Evolutionary conservation across 2,888 invertebrate genomes (phyloP), one percentile per base, ranked within the genome.

Genomic region (Dusona sp.): DNA sequence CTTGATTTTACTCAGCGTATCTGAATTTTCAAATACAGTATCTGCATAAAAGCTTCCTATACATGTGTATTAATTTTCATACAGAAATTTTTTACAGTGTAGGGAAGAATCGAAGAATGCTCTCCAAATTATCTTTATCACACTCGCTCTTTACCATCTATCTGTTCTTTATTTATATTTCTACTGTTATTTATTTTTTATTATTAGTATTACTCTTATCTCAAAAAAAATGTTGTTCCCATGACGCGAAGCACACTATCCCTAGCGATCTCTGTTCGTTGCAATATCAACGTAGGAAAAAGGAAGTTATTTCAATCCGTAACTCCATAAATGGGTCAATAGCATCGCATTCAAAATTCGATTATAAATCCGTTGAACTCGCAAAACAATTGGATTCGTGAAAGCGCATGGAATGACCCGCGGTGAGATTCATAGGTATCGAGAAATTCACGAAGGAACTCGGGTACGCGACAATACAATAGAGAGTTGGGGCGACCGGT

Each of bases 381-480:
- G 29, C 16, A 6, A 48, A 48, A 48, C n/a, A 29, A 16, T 29
- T 61, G 61, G 61, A 42, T 36, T 68, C 7, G 6, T 16, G 25
- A 42, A 68, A 22, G 42, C 19, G 29, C 48, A 70, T 70, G 48
- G 29, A 70, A 48, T 48, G 25, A 29, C 19, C 48, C 7, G 3
- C 45, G 25, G 29, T 19, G 3, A 70, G 25, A 70, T 70, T 48
- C 9, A 48, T 70, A 13, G 19, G 19, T 70, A 70, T 70, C 70
- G 57, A 74, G 74, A 74, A 38, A 57, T 36, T 25, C 38, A 16
- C 38, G 42, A 54, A 54, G 73, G 25, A 25, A 22, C 11, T n/a
- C n/a, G 11, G n/a, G 13, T 33, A 13, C n/a, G 36, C 51, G 54
- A 54, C n/a, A 19, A 33, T 36, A 61, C 16, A 29, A 11, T 16